Evolutionary conservation across 2,113 vertebrate genomes (phyloP), one percentile per base, ranked within the genome.

Genomic region (Malurus elegans): DNA sequence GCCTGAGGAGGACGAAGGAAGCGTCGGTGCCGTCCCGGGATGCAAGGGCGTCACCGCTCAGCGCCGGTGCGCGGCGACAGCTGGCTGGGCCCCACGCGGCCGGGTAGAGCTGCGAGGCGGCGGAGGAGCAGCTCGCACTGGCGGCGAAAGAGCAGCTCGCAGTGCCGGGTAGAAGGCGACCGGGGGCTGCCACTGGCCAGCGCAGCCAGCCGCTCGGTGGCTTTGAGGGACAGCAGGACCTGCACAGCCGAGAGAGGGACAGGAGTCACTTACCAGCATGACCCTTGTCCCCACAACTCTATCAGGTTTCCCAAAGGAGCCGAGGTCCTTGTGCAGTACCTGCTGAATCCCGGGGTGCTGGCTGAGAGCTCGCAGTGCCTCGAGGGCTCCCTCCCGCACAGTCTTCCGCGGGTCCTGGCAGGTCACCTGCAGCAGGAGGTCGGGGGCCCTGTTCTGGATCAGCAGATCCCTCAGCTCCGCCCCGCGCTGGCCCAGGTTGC

Each of bases 171-270:
- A 12, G 96, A 97, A 29, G 96, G 32, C 1, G 89, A 90, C 29
- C 65, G 74, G 34, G 58, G 17, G 19, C 57, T 73, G 79, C 42
- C 73, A 18, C 12, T 11, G 4, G 34, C 93, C 16, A 98, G 91
- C 8, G 62, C 36, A 1, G 95, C 79, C 94, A 98, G 94, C 79
- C 95, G 98, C 83, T 98, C 97, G 7, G 93, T 81, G 65, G 98
- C 98, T 32, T 86, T 50, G 51, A 98, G 91, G 28, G 98, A 97
- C 74, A 98, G 94, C 80, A 98, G 91, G 86, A 96, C 97, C 98
- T 98, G 90, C 11, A 8, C 75, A 69, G 44, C 21, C 92, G 44
- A 76, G 51, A 95, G 38, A 95, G 18, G 73, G 18, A 40, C 32
- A 14, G 50, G 18, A 56, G 42, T 93, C 65, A 91, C 21, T 47